These are phyloP conservation scores for Ectemnius lituratus DNA, from an alignment of 2,888 invertebrate species.

Conservation along the genomic window DNA sequence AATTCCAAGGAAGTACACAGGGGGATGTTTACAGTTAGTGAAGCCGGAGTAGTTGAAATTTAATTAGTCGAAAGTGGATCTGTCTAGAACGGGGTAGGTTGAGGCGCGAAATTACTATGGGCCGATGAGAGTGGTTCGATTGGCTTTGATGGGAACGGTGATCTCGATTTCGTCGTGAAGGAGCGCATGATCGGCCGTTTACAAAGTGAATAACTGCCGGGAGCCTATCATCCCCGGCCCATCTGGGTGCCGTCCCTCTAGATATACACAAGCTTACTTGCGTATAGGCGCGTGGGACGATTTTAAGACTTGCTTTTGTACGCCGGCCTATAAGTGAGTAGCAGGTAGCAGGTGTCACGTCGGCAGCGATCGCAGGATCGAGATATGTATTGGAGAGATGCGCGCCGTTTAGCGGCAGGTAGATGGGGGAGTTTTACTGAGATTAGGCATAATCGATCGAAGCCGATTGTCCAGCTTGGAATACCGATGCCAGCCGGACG, in stretches of 20 bases:
- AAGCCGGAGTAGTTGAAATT: no score
- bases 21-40: background rate
- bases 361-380: conserved; percentile 46
- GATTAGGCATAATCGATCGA: conserved; percentile 65
- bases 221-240: conserved; percentile 41
- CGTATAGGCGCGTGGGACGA: conserved; percentile 49
- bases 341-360: conserved; percentile 72
- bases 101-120: no score
- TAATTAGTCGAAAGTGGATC: no score
- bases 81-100: no score
- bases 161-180: conserved; percentile 40
- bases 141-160: conserved; percentile 29
- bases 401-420: conserved; percentile 56
- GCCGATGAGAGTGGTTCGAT: background rate
- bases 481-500: conserved; percentile 22
- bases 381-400: conserved; percentile 62
- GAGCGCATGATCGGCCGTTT: conserved; percentile 39
- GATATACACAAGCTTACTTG: conserved; percentile 12
- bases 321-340: conserved; percentile 60
- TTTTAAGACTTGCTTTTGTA: conserved; percentile 42
- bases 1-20: conserved; percentile 8
- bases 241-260: conserved; percentile 31
- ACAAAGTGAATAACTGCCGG: conserved; percentile 56
- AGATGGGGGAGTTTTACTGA: conserved; percentile 51
- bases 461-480: conserved; percentile 36